Conservation (phyloP, 2,888 invertebrate genomes). For the Noctua fimbriata region DNA sequence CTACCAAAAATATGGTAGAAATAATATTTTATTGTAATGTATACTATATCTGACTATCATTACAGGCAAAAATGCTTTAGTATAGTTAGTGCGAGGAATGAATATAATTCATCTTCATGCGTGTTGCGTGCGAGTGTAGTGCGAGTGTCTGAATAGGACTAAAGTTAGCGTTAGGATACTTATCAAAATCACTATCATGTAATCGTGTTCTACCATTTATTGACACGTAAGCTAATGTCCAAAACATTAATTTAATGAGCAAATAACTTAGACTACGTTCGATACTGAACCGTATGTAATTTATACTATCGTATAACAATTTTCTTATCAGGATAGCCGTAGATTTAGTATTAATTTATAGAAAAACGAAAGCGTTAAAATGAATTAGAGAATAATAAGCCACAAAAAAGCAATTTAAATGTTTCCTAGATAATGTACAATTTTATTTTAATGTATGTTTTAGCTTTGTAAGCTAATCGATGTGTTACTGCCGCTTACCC, state of each 20-base stretch:
- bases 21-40: constrained; percentile 72
- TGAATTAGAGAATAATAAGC: constrained; percentile 69
- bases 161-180: constrained; percentile 60
- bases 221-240: constrained; percentile 72
- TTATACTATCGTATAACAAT: constrained; percentile 64
- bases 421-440: constrained; percentile 84
- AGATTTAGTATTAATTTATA: constrained; percentile 69
- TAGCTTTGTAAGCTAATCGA: constrained; percentile 65
- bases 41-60: constrained; percentile 78
- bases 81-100: constrained; percentile 71
- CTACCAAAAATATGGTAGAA: constrained; percentile 85
- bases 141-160: constrained; percentile 53
- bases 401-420: constrained; percentile 79
- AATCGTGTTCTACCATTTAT: constrained; percentile 63
- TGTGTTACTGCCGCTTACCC: constrained; percentile 61
- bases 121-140: constrained; percentile 64
- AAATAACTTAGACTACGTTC: constrained; percentile 64
- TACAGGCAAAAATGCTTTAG: constrained; percentile 78
- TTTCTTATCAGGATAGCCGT: constrained; percentile 69
- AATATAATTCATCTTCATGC: constrained; percentile 80
- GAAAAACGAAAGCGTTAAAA: constrained; percentile 71
- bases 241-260: constrained; percentile 69
- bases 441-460: constrained; percentile 66
- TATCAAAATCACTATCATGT: constrained; percentile 62
- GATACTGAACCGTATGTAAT: constrained; percentile 63